Conservation (phyloP, 1,140 invertebrate genomes). For the Parapsyche elsis region DNA sequence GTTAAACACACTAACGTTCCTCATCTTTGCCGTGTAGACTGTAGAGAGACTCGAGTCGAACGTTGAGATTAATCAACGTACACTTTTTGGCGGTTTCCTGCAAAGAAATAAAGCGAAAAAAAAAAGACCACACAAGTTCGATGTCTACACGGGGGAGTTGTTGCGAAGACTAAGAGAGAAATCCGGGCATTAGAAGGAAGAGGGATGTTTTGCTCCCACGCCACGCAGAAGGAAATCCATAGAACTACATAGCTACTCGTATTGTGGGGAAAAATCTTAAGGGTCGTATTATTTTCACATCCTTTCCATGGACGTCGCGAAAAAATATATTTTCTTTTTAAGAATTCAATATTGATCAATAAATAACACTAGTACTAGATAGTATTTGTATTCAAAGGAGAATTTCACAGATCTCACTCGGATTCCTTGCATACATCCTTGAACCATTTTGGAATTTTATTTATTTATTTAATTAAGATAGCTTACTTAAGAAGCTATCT, state of each 20-base stretch:
- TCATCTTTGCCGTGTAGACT: no score
- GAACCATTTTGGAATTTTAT: no score
- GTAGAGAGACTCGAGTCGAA: no score
- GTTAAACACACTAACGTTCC: no score
- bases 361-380: no score
- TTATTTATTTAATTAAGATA: no score
- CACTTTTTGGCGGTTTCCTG: constrained; percentile 1
- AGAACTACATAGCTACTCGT: constrained; percentile 35
- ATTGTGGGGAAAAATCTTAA: constrained; percentile 50
- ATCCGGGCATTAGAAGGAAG: constrained; percentile 39
- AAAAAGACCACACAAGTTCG: constrained; percentile 12
- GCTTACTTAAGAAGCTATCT: no score
- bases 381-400: no score
- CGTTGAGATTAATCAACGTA: constrained; percentile 12
- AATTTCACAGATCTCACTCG: no score
- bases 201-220: constrained; percentile 42
- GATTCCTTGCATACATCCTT: no score
- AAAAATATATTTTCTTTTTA: not conserved
- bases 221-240: constrained; percentile 39
- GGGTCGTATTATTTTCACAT: constrained; percentile 52
- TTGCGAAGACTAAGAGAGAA: constrained; percentile 29
- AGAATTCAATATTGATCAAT: no score
- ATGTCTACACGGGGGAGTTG: constrained; percentile 21
- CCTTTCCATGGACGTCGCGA: constrained; percentile 40
- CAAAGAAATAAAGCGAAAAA: not conserved